These are phyloP conservation scores for Anodontia alba DNA, from an alignment of 2,888 invertebrate species.

Conservation along the genomic window DNA sequence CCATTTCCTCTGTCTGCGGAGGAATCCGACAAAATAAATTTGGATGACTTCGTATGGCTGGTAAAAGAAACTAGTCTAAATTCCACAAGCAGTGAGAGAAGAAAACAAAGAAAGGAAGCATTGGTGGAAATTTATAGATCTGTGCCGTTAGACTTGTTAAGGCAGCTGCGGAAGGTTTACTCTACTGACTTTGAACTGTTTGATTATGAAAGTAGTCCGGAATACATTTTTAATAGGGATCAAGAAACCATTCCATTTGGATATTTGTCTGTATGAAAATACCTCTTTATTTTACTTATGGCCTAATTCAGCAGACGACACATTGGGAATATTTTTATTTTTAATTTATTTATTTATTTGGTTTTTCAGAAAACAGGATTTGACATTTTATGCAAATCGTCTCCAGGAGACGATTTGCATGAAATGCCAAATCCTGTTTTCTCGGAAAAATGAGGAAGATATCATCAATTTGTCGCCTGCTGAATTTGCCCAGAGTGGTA, in stretches of 20 bases:
- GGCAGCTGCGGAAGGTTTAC: constrained; percentile 29
- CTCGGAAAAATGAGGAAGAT: too few species aligned
- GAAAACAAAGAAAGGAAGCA: constrained; percentile 46
- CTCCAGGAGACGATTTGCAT: too few species aligned
- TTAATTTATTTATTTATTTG: too few species aligned
- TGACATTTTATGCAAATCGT: too few species aligned
- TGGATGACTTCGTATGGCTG: constrained; percentile 42
- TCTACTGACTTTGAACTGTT: constrained; percentile 51
- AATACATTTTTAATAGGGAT: background rate
- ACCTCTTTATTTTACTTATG: too few species aligned
- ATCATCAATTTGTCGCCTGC: too few species aligned
- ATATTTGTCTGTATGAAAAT: constrained; percentile 1
- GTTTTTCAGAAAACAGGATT: too few species aligned
- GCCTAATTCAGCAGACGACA: too few species aligned
- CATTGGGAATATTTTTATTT: too few species aligned
- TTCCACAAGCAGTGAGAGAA: constrained; percentile 35
- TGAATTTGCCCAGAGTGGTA: too few species aligned
- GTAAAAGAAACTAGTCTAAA: constrained; percentile 31
- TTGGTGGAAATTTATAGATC: constrained; percentile 48
- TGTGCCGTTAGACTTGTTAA: constrained; percentile 22
- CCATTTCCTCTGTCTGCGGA: constrained; percentile 39
- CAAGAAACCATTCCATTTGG: background rate
- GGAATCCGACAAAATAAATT: constrained; percentile 39
- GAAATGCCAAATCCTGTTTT: too few species aligned
- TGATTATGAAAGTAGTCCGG: constrained; percentile 41